Percentiles rank a stretch among this genome's conserved stretches.
These are phyloP conservation scores for Acrobeloides nanus DNA, from an alignment of 2,888 invertebrate genomes.

Conservation along the genomic window DNA sequence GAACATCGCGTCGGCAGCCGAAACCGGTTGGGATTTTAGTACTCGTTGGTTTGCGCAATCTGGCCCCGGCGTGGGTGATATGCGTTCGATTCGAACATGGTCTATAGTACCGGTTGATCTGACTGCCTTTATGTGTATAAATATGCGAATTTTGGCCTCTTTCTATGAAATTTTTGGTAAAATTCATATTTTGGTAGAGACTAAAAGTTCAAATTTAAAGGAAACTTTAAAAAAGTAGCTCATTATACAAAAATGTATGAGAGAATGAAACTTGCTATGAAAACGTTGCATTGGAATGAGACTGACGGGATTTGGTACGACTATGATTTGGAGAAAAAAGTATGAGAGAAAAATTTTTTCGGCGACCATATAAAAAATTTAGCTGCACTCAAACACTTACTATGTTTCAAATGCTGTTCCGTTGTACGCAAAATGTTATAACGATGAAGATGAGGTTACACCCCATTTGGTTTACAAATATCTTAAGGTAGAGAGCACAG, in stretches of 20 bases:
- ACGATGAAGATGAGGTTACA: conserved; percentile 44
- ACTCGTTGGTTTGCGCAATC: conserved; percentile 71
- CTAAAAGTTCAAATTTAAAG: conserved; percentile 16
- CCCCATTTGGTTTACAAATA: conserved; percentile 50
- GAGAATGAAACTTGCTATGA: conserved; percentile 60
- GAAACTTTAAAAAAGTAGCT: conserved; percentile 39
- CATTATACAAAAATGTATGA: conserved; percentile 43
- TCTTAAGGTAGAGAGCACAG: conserved; percentile 33
- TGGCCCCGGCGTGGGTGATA: conserved; percentile 36
- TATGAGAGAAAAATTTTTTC: neutral
- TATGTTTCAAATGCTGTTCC: conserved; percentile 56
- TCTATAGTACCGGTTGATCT: conserved; percentile 73
- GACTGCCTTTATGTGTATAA: conserved; percentile 70
- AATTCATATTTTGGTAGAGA: conserved; percentile 11
- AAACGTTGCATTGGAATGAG: conserved; percentile 69
- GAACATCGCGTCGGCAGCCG: conserved; percentile 61
- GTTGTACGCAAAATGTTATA: conserved; percentile 54
- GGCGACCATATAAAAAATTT: conserved; percentile 8
- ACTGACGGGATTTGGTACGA: conserved; percentile 63
- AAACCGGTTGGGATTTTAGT: conserved; percentile 79
- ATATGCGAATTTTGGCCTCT: conserved; percentile 60
- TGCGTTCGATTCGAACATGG: conserved; percentile 62
- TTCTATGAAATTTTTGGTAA: conserved; percentile 60
- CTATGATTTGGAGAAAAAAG: conserved; percentile 44
- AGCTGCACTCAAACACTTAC: conserved; percentile 44